Evolutionary conservation across 2,888 invertebrate genomes (phyloP).

Genomic region (Meganola albula): DNA sequence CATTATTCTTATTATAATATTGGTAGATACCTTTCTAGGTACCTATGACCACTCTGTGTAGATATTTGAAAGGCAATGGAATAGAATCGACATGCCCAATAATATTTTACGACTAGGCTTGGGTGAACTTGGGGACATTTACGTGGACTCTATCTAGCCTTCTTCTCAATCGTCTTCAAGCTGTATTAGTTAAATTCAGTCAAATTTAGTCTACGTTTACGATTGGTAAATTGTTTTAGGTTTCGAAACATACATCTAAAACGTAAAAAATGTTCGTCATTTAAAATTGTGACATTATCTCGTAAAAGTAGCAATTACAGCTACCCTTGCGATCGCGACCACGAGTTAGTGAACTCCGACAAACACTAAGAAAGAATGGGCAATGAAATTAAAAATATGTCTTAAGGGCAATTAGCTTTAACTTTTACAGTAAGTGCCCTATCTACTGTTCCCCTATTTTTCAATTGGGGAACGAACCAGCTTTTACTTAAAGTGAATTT

Average conservation of each 20-base stretch:
- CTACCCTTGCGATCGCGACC: slow-evolving; percentile 61
- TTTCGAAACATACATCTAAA: slow-evolving; percentile 23
- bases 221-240: too few relatives aligned
- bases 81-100: too few relatives aligned
- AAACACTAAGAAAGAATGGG: slow-evolving; percentile 71
- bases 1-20: too few relatives aligned
- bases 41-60: too few relatives aligned
- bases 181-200: too few relatives aligned
- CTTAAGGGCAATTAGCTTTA: slow-evolving; percentile 79
- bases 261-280: slow-evolving; percentile 71
- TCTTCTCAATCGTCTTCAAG: too few relatives aligned
- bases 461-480: slow-evolving; percentile 71
- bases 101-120: too few relatives aligned
- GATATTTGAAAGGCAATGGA: too few relatives aligned
- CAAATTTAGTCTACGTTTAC: too few relatives aligned
- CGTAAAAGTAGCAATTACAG: slow-evolving; percentile 72
- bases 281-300: slow-evolving; percentile 73
- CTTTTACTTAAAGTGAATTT: slow-evolving; percentile 67
- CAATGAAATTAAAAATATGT: slow-evolving; percentile 80
- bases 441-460: slow-evolving; percentile 68
- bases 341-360: slow-evolving; percentile 63
- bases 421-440: slow-evolving; percentile 77
- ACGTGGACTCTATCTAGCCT: too few relatives aligned
- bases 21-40: too few relatives aligned
- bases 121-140: too few relatives aligned